These are phyloP conservation scores for Diarsia brunnea DNA, from an alignment of 2,888 invertebrate genomes.

Conservation along the genomic window DNA sequence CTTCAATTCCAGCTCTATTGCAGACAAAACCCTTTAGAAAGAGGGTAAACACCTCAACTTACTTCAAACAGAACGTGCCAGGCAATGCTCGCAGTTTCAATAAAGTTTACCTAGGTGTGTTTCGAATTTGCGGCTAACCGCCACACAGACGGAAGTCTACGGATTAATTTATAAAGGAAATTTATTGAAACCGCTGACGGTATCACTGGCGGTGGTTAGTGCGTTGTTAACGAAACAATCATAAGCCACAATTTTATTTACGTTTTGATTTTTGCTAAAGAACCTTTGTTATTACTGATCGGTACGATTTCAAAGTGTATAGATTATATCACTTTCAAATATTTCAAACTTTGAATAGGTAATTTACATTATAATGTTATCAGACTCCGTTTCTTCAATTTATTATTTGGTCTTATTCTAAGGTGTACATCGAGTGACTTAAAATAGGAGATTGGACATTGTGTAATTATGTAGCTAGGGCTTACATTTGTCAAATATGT, in stretches of 20 bases:
- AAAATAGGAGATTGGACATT: no score
- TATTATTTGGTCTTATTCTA: no score
- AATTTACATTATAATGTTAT: neutral
- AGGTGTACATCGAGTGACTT: no score
- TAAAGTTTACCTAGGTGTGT: conserved; percentile 44
- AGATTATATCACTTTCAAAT: no score
- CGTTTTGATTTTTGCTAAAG: conserved; percentile 43
- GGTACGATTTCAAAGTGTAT: neutral
- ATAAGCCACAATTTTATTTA: conserved; percentile 62
- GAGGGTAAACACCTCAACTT: conserved; percentile 26
- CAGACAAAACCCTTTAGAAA: neutral
- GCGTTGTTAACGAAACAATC: conserved; percentile 62
- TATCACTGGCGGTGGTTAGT: conserved; percentile 48
- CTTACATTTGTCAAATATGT: no score
- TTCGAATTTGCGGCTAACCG: conserved; percentile 65
- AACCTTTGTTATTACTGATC: conserved; percentile 19
- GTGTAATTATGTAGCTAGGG: no score
- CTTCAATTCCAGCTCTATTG: conserved; percentile 2
- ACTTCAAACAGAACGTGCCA: conserved; percentile 38
- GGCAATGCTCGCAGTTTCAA: conserved; percentile 40
- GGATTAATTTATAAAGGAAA: conserved; percentile 64
- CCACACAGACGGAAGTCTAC: conserved; percentile 58
- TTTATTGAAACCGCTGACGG: conserved; percentile 65
- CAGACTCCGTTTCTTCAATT: neutral
- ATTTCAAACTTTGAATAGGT: neutral